phyloP scores from a whole-genome alignment of 1,140 invertebrate species.

The Mamestra configurata region DNA sequence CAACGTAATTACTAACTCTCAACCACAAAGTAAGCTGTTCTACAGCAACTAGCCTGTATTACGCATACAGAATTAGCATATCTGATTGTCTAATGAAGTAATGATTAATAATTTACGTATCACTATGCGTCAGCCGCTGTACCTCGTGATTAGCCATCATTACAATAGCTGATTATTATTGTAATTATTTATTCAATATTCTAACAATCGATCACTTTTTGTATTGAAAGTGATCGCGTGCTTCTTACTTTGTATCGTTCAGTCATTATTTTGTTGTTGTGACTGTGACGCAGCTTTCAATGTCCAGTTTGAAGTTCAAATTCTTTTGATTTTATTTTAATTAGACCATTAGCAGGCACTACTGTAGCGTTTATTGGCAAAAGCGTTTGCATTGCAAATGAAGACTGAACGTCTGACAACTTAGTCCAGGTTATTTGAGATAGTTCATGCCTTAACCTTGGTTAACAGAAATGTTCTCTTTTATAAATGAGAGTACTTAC shows the following conservation, averaged over 20 bases:
- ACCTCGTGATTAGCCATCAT: constrained; percentile 53
- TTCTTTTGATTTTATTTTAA: not conserved
- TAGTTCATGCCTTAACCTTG: too few species aligned
- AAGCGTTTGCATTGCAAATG: too few species aligned
- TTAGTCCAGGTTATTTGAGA: too few species aligned
- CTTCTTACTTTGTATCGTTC: not conserved
- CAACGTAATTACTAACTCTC: not conserved
- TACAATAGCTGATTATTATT: constrained; percentile 18
- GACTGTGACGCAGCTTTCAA: not conserved
- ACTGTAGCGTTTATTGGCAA: too few species aligned
- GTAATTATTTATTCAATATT: constrained; percentile 32
- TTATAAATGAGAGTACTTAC: too few species aligned
- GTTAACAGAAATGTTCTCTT: too few species aligned
- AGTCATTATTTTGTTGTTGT: not conserved
- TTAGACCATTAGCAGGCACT: not conserved
- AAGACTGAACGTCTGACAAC: too few species aligned
- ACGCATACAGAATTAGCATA: constrained; percentile 29
- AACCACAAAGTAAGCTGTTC: not conserved
- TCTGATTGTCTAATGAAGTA: constrained; percentile 44
- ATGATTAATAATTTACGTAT: constrained; percentile 42
- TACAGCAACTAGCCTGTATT: not conserved
- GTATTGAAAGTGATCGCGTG: constrained; percentile 35
- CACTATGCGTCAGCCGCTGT: constrained; percentile 52
- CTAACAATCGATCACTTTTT: constrained; percentile 17
- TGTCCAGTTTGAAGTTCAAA: not conserved